Evolutionary conservation across 2,888 invertebrate species (phyloP).

Genomic region (Agonum fuliginosum): DNA sequence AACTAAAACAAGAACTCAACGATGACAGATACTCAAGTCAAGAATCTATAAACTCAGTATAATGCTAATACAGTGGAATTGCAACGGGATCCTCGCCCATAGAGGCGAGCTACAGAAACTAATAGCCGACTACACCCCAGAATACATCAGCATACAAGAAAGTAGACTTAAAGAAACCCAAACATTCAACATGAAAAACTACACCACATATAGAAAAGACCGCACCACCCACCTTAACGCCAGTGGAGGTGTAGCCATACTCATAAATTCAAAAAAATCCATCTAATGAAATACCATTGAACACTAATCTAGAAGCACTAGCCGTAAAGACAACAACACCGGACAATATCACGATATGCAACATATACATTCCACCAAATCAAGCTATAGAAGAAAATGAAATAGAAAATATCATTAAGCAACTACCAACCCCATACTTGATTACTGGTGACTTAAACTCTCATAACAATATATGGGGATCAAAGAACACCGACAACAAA

Average conservation of each 20-base stretch:
- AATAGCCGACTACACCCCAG: neutral
- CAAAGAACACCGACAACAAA: neutral
- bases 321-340: neutral
- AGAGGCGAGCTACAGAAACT: neutral
- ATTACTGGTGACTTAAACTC: no score
- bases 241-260: conserved; percentile 33
- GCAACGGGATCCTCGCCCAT: no score
- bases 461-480: conserved; percentile 8
- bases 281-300: neutral
- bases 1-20: neutral
- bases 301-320: conserved; percentile 2
- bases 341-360: neutral
- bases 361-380: conserved; percentile 4
- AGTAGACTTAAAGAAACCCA: neutral
- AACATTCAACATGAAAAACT: neutral
- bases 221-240: neutral
- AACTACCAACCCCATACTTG: neutral
- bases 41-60: no score
- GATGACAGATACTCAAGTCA: neutral
- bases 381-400: neutral
- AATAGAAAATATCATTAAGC: neutral
- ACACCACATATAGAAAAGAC: conserved; percentile 23
- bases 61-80: no score
- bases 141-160: conserved; percentile 19
- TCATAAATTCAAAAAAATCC: neutral